These are phyloP conservation scores for Hassar affinis DNA, from an alignment of 2,113 vertebrate genomes.

Conservation along the genomic window DNA sequence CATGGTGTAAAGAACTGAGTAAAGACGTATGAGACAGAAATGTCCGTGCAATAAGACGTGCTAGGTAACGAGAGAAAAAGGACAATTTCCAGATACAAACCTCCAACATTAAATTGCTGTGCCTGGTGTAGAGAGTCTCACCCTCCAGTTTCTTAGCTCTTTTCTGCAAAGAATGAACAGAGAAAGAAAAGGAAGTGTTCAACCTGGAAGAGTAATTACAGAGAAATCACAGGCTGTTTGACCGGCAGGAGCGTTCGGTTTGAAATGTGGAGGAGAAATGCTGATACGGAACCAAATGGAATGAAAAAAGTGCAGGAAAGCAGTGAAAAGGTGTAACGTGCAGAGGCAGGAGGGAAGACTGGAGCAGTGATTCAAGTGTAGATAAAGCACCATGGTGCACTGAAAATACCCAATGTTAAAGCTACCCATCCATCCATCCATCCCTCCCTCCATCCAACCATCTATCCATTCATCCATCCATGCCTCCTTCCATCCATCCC, in stretches of 20 bases:
- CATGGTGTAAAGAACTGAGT: constrained; percentile 28
- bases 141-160: constrained; percentile 98
- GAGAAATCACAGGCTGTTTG: neutral
- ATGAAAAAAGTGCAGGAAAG: constrained; percentile 18
- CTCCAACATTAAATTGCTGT: constrained; percentile 99
- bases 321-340: constrained; percentile 11
- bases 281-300: constrained; percentile 16
- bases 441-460: neutral
- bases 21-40: constrained; percentile 28
- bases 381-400: neutral
- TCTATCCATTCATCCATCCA: neutral
- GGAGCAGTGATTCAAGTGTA: neutral
- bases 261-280: neutral
- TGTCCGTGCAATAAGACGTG: constrained; percentile 52
- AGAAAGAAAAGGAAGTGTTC: constrained; percentile 14
- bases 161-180: constrained; percentile 88
- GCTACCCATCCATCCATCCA: neutral
- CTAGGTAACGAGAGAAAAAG: constrained; percentile 54
- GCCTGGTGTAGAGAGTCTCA: constrained; percentile 99
- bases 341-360: neutral
- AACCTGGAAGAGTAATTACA: neutral
- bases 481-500: too few relatives aligned
- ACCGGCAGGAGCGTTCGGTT: constrained; percentile 33
- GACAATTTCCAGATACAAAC: constrained; percentile 85
- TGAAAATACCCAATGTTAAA: neutral